Conservation (phyloP, 2,797 vertebrate genomes). For the Enteromius unitaeniatus region DNA sequence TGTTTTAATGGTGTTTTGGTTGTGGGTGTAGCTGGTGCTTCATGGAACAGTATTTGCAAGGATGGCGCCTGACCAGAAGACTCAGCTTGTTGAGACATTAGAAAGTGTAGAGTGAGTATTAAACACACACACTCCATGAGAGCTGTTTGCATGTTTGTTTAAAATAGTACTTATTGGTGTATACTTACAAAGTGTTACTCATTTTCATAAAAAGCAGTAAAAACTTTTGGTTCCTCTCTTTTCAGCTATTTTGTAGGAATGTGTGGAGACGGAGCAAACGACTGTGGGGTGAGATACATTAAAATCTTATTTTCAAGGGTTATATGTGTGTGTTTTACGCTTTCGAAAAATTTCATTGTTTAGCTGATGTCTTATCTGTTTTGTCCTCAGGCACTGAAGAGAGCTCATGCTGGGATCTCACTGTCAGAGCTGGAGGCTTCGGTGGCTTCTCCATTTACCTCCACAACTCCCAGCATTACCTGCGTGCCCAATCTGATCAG, state of each 20-base stretch:
- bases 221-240: neutral
- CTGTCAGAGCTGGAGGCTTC: slow-evolving; percentile 97
- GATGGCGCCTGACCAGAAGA: slow-evolving; percentile 98
- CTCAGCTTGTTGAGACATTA: slow-evolving; percentile 92
- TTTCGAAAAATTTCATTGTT: neutral
- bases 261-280: slow-evolving; percentile 98
- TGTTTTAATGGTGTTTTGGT: slow-evolving; percentile 12
- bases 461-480: slow-evolving; percentile 93
- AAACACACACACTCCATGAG: neutral
- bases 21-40: slow-evolving; percentile 86
- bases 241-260: slow-evolving; percentile 96
- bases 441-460: slow-evolving; percentile 97
- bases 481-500: slow-evolving; percentile 97
- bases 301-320: neutral
- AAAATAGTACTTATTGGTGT: neutral
- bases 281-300: slow-evolving; percentile 88
- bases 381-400: slow-evolving; percentile 87
- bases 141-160: neutral
- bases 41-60: slow-evolving; percentile 96
- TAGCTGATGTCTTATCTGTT: neutral
- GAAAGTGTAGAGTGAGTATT: slow-evolving; percentile 96
- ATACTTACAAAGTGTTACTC: neutral
- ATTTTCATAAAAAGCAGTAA: neutral
- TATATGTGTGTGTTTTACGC: neutral
- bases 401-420: slow-evolving; percentile 94